Evolutionary conservation across 2,797 vertebrate species (phyloP), one percentile per base, ranked within the genome.

Genomic region (Staurois parvus): DNA sequence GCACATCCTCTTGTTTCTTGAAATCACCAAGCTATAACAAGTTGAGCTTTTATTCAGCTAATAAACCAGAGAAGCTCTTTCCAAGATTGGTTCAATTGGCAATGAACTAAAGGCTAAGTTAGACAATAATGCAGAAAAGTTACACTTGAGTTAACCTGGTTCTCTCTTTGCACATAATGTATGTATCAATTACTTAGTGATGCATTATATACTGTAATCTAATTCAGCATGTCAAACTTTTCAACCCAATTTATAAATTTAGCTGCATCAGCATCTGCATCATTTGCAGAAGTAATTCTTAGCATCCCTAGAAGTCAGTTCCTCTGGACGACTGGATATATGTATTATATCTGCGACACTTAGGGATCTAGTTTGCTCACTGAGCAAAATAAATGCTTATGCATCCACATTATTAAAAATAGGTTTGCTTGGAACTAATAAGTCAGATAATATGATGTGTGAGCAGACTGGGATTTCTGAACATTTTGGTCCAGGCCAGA

Each of bases 161-260:
- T 88, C 62, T 85, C 90, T 89, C 79, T 89, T 88, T 88, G 89
- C 84, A 90, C 0, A 0, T 90, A 88, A 88, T 87, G 88, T 88
- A 88, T 87, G 81, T 89, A 90, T 91, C 91, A 90, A 90, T 88
- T 91, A 90, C 90, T 90, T 89, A 84, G 87, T 78, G 89, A 89
- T 89, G 90, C 81, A 83, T 90, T 88, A 88, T 78, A 74, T 17
- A 21, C 84, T 24, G 66, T 88, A 85, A 89, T 88, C 87, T 90
- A 89, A 90, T 90, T 92, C 90, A 90, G 72, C 84, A 73, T 48
- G 80, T 89, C 89, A 90, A 86, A 91, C 90, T 90, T 88, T 89
- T 91, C 88, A 90, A 89, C 85, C 88, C 88, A 81, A 85, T 90
- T 90, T 91, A 88, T 89, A 89, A 90, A 91, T 90, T 90, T 88